These are phyloP conservation scores for Gadus macrocephalus DNA, from an alignment of 2,113 vertebrate species.

Conservation along the genomic window DNA sequence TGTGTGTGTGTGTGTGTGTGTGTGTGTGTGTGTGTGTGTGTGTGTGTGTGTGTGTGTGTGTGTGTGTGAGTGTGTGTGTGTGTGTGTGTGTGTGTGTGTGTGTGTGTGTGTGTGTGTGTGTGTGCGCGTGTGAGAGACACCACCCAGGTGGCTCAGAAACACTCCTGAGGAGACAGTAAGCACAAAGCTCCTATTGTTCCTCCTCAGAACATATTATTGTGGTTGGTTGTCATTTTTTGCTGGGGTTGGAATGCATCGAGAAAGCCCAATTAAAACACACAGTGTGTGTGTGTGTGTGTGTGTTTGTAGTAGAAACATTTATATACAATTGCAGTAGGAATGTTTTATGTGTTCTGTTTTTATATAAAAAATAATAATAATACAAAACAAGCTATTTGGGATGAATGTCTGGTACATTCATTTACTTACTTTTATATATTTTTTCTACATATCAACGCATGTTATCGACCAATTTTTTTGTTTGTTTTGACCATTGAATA, in stretches of 20 bases:
- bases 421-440: too few species aligned
- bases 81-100: conserved; percentile 10
- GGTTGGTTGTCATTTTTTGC: conserved; percentile 61
- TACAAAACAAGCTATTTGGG: too few species aligned
- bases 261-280: conserved; percentile 60
- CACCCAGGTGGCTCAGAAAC: conserved; percentile 67
- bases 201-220: conserved; percentile 69
- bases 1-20: conserved; percentile 12
- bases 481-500: too few species aligned
- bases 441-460: too few species aligned
- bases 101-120: not conserved
- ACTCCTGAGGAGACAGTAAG: conserved; percentile 63
- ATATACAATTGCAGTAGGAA: too few species aligned
- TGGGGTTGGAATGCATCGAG: conserved; percentile 65
- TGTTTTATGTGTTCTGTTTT: too few species aligned
- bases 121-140: conserved; percentile 1
- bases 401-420: too few species aligned
- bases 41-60: not conserved
- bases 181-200: conserved; percentile 82
- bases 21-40: not conserved
- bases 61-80: conserved; percentile 14
- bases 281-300: not conserved
- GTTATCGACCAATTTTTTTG: too few species aligned
- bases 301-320: too few species aligned
- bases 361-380: too few species aligned